A percentile compares a stretch with the other conserved stretches of the same genome.
Conservation (phyloP, 2,797 vertebrate genomes). For the Picus viridis region DNA sequence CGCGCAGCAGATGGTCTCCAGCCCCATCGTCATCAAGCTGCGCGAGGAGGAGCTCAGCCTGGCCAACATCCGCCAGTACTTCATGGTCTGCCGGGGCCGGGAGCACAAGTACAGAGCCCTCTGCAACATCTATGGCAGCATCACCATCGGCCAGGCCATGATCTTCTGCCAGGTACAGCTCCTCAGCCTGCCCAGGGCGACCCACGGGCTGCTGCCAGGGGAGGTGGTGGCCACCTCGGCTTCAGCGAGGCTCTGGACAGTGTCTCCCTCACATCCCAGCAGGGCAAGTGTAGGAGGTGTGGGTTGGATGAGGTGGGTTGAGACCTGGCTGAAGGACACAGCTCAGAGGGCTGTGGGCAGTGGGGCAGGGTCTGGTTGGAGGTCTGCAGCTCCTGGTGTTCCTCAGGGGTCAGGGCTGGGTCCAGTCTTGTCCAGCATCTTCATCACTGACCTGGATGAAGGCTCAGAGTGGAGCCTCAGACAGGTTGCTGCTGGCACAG, state of each 20-base stretch:
- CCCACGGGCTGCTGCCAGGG: too few species aligned
- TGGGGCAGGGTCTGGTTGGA: too few species aligned
- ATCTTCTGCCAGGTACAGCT: slow-evolving; percentile 81
- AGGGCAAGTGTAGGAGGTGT: neutral
- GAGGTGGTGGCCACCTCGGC: too few species aligned
- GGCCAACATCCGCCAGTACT: slow-evolving; percentile 79
- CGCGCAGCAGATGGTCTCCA: slow-evolving; percentile 68
- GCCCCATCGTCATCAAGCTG: slow-evolving; percentile 79
- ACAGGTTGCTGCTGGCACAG: too few species aligned
- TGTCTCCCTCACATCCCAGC: neutral
- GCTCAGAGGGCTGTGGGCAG: neutral
- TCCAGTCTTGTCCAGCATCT: too few species aligned
- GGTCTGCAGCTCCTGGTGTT: too few species aligned
- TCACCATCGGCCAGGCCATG: slow-evolving; percentile 80
- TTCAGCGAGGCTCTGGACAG: neutral
- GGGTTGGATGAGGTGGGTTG: neutral
- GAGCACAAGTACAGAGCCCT: slow-evolving; percentile 76
- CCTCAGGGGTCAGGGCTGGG: too few species aligned
- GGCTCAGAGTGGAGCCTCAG: too few species aligned
- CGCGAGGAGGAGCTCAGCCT: slow-evolving; percentile 81
- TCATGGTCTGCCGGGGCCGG: slow-evolving; percentile 62
- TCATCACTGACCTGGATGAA: too few species aligned
- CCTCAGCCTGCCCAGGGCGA: neutral
- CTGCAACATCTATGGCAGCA: slow-evolving; percentile 77
- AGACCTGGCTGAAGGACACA: neutral